phyloP scores from a whole-genome alignment of 2,113 vertebrate species.

The Eretmochelys imbricata region DNA sequence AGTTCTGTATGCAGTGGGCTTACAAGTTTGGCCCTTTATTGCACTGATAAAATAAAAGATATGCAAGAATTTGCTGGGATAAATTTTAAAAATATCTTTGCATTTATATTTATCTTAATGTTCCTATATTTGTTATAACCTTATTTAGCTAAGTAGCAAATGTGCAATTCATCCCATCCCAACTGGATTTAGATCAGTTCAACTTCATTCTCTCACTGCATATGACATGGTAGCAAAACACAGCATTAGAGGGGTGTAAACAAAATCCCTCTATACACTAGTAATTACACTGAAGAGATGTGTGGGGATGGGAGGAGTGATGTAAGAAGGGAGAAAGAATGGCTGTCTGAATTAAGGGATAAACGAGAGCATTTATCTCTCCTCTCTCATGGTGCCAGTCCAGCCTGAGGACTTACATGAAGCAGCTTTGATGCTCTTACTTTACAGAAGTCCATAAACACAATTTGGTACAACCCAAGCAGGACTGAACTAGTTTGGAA shows the following conservation, averaged over 20 bases:
- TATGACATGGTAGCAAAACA: not conserved
- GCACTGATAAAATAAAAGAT: not conserved
- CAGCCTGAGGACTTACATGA: not conserved
- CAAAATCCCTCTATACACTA: not conserved
- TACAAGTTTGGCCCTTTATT: not conserved
- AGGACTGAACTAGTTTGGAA: slow-evolving; percentile 54
- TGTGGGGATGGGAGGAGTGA: not conserved
- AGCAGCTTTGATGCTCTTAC: slow-evolving; percentile 29
- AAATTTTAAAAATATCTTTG: not conserved
- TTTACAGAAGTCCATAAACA: slow-evolving; percentile 55
- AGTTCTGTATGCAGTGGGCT: rapidly evolving
- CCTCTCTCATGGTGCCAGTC: not conserved
- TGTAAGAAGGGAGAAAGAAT: not conserved
- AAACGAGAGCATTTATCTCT: slow-evolving; percentile 26
- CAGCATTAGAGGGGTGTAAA: not conserved
- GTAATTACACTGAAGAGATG: not conserved
- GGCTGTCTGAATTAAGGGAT: not conserved
- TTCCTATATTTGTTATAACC: not conserved
- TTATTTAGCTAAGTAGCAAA: not conserved
- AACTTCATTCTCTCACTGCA: not conserved
- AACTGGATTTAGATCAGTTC: not conserved
- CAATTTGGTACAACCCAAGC: slow-evolving; percentile 19
- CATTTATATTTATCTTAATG: not conserved
- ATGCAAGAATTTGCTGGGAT: not conserved
- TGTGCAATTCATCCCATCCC: not conserved